phyloP scores from a whole-genome alignment of 1,140 invertebrate genomes.

The Drosophila carrolli region DNA sequence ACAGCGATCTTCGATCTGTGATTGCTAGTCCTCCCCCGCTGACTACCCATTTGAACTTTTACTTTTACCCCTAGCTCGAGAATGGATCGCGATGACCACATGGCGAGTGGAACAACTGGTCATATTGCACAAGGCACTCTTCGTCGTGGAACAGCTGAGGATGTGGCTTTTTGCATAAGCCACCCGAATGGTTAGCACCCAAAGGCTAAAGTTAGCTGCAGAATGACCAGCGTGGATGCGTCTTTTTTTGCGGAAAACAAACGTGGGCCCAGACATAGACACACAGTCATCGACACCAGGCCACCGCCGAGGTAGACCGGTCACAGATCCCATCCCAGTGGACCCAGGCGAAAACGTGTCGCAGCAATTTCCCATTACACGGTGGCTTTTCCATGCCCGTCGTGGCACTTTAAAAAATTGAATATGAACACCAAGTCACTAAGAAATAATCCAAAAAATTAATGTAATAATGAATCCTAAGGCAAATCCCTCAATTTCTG shows the following conservation, averaged over 20 bases:
- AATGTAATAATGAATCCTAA: not conserved
- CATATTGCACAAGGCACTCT: conserved; percentile 53
- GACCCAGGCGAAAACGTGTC: conserved; percentile 72
- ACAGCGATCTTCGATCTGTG: conserved; percentile 24
- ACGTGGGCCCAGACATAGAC: conserved; percentile 23
- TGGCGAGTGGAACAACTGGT: conserved; percentile 40
- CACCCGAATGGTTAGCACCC: conserved; percentile 56
- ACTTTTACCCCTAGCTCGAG: conserved; percentile 51
- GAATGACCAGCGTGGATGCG: conserved; percentile 50
- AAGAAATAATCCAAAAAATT: not conserved
- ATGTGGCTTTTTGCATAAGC: conserved; percentile 66
- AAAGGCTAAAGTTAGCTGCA: conserved; percentile 76
- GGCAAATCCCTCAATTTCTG: too few species aligned
- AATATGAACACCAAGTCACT: not conserved
- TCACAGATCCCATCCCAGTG: conserved; percentile 33
- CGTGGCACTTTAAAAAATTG: conserved; percentile 21
- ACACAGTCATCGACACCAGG: conserved; percentile 44
- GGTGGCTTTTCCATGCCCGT: conserved; percentile 60
- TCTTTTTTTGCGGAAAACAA: conserved; percentile 48
- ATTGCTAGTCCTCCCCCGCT: conserved; percentile 27
- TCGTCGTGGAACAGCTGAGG: conserved; percentile 18
- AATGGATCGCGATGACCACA: conserved; percentile 39
- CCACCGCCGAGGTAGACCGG: conserved; percentile 24
- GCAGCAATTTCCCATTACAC: conserved; percentile 75
- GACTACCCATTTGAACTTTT: conserved; percentile 56